These are phyloP conservation scores for Pogonocichla stellata DNA, from an alignment of 2,113 vertebrate genomes.

Conservation along the genomic window DNA sequence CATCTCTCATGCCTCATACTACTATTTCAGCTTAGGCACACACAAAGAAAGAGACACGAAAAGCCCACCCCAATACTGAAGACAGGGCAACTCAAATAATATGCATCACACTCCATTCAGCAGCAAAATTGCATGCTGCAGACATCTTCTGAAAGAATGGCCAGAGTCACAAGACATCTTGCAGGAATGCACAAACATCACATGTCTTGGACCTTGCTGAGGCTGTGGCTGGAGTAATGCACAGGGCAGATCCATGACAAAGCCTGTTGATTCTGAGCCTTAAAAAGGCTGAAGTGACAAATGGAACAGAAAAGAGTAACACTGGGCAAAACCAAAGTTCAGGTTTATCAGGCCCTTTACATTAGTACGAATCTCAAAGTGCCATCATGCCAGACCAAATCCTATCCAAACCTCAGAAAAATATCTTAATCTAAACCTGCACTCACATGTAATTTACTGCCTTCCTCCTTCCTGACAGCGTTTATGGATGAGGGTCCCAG, in stretches of 20 bases:
- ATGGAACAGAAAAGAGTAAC: background rate
- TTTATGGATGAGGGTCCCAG: background rate
- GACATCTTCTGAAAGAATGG: background rate
- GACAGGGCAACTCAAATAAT: background rate
- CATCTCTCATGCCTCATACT: background rate
- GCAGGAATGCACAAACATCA: conserved; percentile 58
- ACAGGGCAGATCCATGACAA: background rate
- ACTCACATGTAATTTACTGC: background rate
- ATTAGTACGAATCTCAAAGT: background rate
- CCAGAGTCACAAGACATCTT: conserved; percentile 29
- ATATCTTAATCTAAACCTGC: background rate
- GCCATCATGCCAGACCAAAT: background rate
- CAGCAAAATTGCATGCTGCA: background rate
- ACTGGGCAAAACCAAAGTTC: background rate
- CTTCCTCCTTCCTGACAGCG: background rate
- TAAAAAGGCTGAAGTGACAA: background rate
- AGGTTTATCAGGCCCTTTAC: background rate
- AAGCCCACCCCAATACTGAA: background rate
- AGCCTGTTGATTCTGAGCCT: background rate
- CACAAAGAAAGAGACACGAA: background rate
- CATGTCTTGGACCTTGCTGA: conserved; percentile 23
- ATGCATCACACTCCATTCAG: background rate
- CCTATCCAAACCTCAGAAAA: background rate
- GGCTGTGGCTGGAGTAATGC: background rate
- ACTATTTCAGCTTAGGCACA: background rate